Evolutionary conservation across 1,140 invertebrate genomes (phyloP).

Genomic region (Dendroctonus ponderosae): DNA sequence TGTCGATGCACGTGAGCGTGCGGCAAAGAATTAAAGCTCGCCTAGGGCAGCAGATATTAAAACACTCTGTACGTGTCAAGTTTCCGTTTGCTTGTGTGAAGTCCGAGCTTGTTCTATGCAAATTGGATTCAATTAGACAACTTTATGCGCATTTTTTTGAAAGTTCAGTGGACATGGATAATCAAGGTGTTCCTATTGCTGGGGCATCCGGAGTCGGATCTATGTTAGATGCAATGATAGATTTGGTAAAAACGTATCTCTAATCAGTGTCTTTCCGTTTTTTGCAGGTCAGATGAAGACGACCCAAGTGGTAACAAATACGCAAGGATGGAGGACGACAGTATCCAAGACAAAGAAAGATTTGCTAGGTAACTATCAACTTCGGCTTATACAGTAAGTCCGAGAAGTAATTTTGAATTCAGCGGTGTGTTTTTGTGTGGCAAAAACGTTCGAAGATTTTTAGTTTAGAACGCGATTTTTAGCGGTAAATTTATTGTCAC

Average conservation of each 20-base stretch:
- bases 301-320: conserved; percentile 78
- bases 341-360: conserved; percentile 91
- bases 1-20: conserved; percentile 10
- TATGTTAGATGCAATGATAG: too few relatives aligned
- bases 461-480: too few relatives aligned
- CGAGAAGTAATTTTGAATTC: too few relatives aligned
- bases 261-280: neutral
- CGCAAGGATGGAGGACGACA: conserved; percentile 87
- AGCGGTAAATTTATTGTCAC: neutral
- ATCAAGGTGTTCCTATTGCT: too few relatives aligned
- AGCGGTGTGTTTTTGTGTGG: too few relatives aligned
- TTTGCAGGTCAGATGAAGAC: conserved; percentile 77
- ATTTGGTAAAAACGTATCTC: too few relatives aligned
- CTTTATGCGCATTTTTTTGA: too few relatives aligned
- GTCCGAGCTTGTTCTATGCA: conserved; percentile 9
- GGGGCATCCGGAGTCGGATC: too few relatives aligned
- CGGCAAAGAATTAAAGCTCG: conserved; percentile 11
- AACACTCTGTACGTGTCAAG: conserved; percentile 16
- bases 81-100: conserved; percentile 12
- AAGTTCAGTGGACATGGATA: too few relatives aligned
- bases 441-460: too few relatives aligned
- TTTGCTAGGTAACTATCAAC: conserved; percentile 76
- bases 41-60: conserved; percentile 15
- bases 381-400: neutral
- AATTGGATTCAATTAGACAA: conserved; percentile 12